Base-by-base conservation (phyloP, 2,113 vertebrate species). In the Cololabis saira region DNA sequence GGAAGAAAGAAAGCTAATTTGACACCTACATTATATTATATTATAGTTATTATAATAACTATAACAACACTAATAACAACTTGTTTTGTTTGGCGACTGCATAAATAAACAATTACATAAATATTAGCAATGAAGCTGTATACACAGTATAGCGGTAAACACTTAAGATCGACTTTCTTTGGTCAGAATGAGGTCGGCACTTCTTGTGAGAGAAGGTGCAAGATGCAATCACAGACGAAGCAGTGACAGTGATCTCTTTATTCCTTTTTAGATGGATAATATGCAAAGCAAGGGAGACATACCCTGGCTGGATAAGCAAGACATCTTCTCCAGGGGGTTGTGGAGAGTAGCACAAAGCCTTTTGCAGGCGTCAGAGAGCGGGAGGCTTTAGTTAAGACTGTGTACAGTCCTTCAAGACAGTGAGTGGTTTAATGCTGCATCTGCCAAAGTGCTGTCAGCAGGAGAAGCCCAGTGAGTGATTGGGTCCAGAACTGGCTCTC, bases 401-500 rank as follows among this genome's bases (percentile, higher is more conserved):
- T 33, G 43, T 55, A 58, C 18, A 49, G 61, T 74, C 55, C 71
- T 76, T 70, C 67, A 69, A 49, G 67, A 70, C 65, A 61, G 56
- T 67, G 61, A 80, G 56, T 74, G 67, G 59, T 71, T 61, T 67
- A 54, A 11, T 5, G 48, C 65, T 5, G 48, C 65, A 0, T 48
- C 55, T 75, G 76, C 73, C 66, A 57, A 65, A 63, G 11, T 53
- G 43, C 54, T 61, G 62, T 84, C 80, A 83, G 70, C 51, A 22
- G 13, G 42, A 70, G 71, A 72, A 61, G 41, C 64, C 53, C 51
- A 53, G 41, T 65, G 71, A 83, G 43, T 43, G 57, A 80, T 69
- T 21, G 62, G 71, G 45, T 76, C 6, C 2, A 45, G 74, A 66
- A 72, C 64, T 53, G 43, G 54, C 53, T 61, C 59, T 40, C 41